Base-by-base conservation (phyloP, 2,797 vertebrate genomes). In the Melanotaenia boesemani region DNA sequence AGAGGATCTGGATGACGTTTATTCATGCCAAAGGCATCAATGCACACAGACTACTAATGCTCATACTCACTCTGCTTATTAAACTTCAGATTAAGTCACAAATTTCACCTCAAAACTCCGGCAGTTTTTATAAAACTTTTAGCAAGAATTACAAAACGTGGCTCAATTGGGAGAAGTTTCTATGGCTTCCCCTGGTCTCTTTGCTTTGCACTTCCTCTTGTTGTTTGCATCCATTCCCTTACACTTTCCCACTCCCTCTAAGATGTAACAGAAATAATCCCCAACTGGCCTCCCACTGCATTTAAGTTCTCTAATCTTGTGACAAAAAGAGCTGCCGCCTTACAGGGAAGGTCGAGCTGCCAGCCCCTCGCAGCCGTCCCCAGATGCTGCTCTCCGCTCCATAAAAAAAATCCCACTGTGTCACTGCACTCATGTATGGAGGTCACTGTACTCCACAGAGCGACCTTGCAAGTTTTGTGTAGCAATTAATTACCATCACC, bases 401-500 rank as follows among this genome's bases (percentile, higher is more conserved):
- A 69, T 41, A 41, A 74, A 72, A 81, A 77, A 76, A 75, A 69
- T 26, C 76, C 67, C 4, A 1, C 72, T 48, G 79, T 83, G 79
- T 85, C 86, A 81, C 79, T 76, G 82, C 80, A 62, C 85, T 77
- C 62, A 2, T 78, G 86, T 86, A 82, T 89, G 85, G 82, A 89
- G 87, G 90, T 89, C 86, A 70, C 77, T 63, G 79, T 78, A 67
- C 52, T 67, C 50, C 39, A 16, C 74, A 0, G 63, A 72, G 81
- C 50, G 22, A 64, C 75, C 76, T 80, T 77, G 28, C 76, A 70
- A 67, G 79, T 85, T 84, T 73, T 68, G 67, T 79, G 86, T 81
- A 81, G 85, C 75, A 79, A 88, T 90, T 89, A 90, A 91, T 91
- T 91, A 89, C 58, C 63, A 20, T 81, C 76, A 82, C 41, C 1